These are phyloP conservation scores for Neoascia interrupta DNA, from an alignment of 2,888 invertebrate species.

Conservation along the genomic window DNA sequence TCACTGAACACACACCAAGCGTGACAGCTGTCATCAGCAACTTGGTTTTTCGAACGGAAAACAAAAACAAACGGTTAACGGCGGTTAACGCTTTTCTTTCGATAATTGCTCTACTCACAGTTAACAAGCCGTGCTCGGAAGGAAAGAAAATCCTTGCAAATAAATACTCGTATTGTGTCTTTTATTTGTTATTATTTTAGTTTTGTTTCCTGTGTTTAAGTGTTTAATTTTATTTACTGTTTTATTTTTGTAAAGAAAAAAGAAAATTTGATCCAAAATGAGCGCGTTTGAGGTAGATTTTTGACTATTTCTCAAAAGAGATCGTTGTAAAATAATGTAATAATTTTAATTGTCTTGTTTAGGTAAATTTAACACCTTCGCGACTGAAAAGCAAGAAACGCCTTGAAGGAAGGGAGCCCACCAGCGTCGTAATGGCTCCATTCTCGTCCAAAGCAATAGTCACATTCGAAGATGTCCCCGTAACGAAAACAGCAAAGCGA, in stretches of 20 bases:
- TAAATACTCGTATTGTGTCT: constrained; percentile 9
- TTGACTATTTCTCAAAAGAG: not conserved
- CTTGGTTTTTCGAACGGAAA: constrained; percentile 43
- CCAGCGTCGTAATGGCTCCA: constrained; percentile 82
- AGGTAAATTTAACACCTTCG: constrained; percentile 78
- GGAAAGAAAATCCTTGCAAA: not conserved
- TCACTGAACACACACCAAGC: not conserved
- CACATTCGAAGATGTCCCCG: constrained; percentile 84
- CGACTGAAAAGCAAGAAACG: constrained; percentile 75
- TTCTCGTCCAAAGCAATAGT: constrained; percentile 85
- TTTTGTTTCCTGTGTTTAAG: constrained; percentile 4
- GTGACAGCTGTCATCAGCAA: constrained; percentile 26
- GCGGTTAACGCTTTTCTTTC: constrained; percentile 32
- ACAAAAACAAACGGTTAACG: constrained; percentile 64
- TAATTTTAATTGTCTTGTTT: not conserved
- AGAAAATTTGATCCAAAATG: constrained; percentile 71
- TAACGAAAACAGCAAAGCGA: constrained; percentile 82
- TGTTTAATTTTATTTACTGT: constrained; percentile 6
- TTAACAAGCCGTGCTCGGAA: constrained; percentile 33
- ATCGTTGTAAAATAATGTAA: constrained; percentile 10
- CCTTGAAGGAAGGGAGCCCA: constrained; percentile 78
- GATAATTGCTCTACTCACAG: constrained; percentile 51
- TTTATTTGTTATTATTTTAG: not conserved
- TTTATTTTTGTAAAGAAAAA: constrained; percentile 3
- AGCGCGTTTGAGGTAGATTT: constrained; percentile 78